Base-by-base conservation (phyloP, 2,113 vertebrate genomes). In the Meleagris gallopavo region DNA sequence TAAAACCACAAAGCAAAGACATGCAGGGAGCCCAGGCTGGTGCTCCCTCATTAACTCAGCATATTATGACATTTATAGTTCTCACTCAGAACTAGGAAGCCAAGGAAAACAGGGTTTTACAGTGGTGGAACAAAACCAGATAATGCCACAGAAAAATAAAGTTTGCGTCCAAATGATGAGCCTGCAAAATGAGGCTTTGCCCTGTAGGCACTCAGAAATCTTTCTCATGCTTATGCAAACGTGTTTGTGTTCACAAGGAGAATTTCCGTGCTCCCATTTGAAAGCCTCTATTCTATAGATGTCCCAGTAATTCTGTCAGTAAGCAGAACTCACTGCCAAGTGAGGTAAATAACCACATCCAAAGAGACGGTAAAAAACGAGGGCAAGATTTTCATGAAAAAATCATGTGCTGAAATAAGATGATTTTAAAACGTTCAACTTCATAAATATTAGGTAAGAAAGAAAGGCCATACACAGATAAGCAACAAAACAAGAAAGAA, bases 1-100 rank as follows among this genome's bases (percentile, higher is more conserved):
- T 96, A 96, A 97, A 97, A 89, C 80, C 52, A 50, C 91, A 90
- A 91, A 94, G 94, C 60, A 93, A 95, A 95, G 86, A 72, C 69
- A 90, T 86, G 80, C 82, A 78, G 88, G 93, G 79, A 86, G 61
- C 90, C 80, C 73, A 95, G 85, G n/a, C 91, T 93, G 88, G 52
- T 72, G 83, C 76, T 88, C 62, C 73, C 83, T 95, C 94, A 88
- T 97, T 95, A 96, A 86, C 86, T 93, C 83, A 11, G 65, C 69
- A 58, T 91, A 95, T 90, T 90, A 87, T 91, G 90, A 92, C 79
- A 82, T 90, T 83, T 94, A 85, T 71, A 81, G 72, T 57, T 91
- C 86, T 90, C 32, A 38, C 43, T 88, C 80, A 88, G 86, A 69
- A 81, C 83, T 73, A 71, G 66, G 66, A 94, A 91, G 62, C 9